phyloP scores from a whole-genome alignment of 2,113 vertebrate species.

The Tachycineta bicolor region DNA sequence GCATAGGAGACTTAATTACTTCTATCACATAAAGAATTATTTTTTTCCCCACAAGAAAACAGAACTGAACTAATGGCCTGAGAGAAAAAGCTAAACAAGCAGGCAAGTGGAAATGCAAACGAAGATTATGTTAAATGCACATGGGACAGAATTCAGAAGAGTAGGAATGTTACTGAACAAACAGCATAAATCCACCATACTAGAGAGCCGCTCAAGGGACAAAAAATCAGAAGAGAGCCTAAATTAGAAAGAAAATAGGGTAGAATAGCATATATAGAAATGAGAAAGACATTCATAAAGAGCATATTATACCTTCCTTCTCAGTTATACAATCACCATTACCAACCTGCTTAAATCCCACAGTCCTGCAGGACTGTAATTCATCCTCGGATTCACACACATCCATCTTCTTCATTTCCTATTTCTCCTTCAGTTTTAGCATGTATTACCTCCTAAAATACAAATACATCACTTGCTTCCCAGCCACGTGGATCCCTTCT shows the following conservation, averaged over 20 bases:
- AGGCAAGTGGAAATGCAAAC: conserved; percentile 8
- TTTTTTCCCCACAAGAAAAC: background rate
- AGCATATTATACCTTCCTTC: background rate
- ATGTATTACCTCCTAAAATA: background rate
- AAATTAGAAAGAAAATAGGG: background rate
- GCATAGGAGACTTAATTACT: background rate
- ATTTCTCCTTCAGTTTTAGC: background rate
- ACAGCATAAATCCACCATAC: background rate
- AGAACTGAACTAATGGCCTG: background rate
- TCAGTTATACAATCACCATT: background rate
- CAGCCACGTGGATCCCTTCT: background rate
- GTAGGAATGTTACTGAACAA: conserved; percentile 4
- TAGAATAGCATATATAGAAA: background rate
- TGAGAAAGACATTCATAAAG: background rate
- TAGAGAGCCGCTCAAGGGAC: background rate
- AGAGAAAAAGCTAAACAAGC: conserved; percentile 5
- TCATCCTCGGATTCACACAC: background rate
- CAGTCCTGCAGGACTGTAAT: background rate
- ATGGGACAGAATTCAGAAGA: background rate
- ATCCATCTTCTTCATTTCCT: background rate
- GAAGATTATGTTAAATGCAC: conserved; percentile 28
- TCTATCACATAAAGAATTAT: background rate
- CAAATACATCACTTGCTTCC: background rate
- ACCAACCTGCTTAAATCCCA: background rate
- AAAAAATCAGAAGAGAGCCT: background rate